Percentiles rank a stretch among this genome's conserved stretches.
Conservation (phyloP, 2,797 vertebrate species). For the Delichon dasypus region DNA sequence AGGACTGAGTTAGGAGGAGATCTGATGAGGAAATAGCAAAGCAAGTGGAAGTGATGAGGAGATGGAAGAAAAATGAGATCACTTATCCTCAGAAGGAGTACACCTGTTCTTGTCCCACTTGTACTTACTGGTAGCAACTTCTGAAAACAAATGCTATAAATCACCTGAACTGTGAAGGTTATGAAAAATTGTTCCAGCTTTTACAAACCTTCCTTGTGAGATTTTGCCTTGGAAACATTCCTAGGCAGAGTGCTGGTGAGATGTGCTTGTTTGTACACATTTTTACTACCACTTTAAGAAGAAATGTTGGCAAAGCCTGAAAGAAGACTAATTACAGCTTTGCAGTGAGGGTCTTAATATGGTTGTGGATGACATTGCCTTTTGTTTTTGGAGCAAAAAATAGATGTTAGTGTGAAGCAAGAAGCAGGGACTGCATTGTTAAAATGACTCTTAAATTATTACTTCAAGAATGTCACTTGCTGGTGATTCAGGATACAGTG, state of each 20-base stretch:
- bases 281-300: slow-evolving; percentile 33
- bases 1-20: neutral
- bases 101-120: neutral
- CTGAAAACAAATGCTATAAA: slow-evolving; percentile 5
- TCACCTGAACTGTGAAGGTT: neutral
- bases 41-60: slow-evolving; percentile 1
- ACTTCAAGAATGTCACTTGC: slow-evolving; percentile 50
- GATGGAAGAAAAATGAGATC: slow-evolving; percentile 38
- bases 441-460: slow-evolving; percentile 58
- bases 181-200: neutral
- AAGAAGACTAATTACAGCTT: slow-evolving; percentile 61
- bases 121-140: neutral
- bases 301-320: slow-evolving; percentile 33
- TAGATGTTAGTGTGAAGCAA: slow-evolving; percentile 46
- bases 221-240: neutral
- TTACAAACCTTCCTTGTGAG: neutral
- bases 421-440: slow-evolving; percentile 28
- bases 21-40: neutral
- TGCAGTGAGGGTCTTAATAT: slow-evolving; percentile 39
- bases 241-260: neutral
- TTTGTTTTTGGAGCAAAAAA: slow-evolving; percentile 61
- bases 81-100: slow-evolving; percentile 2
- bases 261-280: slow-evolving; percentile 12
- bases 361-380: slow-evolving; percentile 46
- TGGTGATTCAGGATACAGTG: slow-evolving; percentile 43